A percentile compares a stretch with the other conserved stretches of the same genome.
These are phyloP conservation scores for Amphilophus citrinellus DNA, from an alignment of 2,113 vertebrate species.

Conservation along the genomic window DNA sequence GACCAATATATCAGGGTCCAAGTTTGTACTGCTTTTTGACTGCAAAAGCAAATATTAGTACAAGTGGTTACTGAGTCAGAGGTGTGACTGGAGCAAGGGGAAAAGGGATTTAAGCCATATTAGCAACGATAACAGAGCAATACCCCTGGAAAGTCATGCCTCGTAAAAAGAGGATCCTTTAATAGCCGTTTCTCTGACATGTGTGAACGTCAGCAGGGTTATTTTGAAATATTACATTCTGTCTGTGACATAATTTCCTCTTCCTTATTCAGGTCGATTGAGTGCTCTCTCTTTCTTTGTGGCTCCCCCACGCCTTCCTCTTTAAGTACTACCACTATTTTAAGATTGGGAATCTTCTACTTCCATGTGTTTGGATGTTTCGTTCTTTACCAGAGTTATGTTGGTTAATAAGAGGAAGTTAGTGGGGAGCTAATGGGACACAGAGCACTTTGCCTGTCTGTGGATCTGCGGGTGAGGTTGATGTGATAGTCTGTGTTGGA, in stretches of 20 bases:
- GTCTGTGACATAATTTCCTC: constrained; percentile 73
- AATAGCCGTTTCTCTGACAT: constrained; percentile 46
- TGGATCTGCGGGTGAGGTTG: constrained; percentile 9
- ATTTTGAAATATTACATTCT: constrained; percentile 74
- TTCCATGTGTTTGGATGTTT: constrained; percentile 42
- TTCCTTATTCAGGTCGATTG: constrained; percentile 66
- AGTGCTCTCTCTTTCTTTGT: constrained; percentile 52
- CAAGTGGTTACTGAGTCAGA: constrained; percentile 19
- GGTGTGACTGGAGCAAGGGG: constrained; percentile 16
- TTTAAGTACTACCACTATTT: constrained; percentile 63
- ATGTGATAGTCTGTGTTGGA: neutral
- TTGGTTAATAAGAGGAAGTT: constrained; percentile 48
- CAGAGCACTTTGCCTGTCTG: constrained; percentile 1
- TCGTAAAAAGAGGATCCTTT: constrained; percentile 43
- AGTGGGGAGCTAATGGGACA: constrained; percentile 18
- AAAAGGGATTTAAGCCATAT: constrained; percentile 51
- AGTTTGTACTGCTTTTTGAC: constrained; percentile 10
- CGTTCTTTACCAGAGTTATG: constrained; percentile 48
- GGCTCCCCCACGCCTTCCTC: constrained; percentile 59
- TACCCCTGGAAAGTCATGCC: constrained; percentile 1
- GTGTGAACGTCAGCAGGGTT: constrained; percentile 66
- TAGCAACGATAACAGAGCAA: constrained; percentile 1
- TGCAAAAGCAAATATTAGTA: constrained; percentile 20
- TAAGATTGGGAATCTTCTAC: constrained; percentile 62
- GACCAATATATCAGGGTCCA: constrained; percentile 31